These are phyloP conservation scores for Nasonovia ribisnigri DNA, from an alignment of 2,888 invertebrate genomes.

Conservation along the genomic window DNA sequence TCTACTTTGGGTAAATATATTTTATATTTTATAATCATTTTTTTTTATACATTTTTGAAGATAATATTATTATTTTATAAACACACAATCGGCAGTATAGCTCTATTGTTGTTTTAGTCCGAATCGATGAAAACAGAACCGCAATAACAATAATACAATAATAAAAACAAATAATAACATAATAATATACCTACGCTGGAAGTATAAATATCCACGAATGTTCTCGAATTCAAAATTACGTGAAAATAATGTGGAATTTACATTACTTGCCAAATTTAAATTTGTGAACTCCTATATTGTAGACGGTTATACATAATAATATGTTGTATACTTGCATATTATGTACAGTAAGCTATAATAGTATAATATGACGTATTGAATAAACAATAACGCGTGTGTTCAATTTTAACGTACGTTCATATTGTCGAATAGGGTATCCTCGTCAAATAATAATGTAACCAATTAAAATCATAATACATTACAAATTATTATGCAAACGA, in stretches of 20 bases:
- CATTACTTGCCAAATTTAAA: background rate
- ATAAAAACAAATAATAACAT: conserved; percentile 9
- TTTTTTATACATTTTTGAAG: background rate
- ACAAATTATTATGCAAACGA: background rate
- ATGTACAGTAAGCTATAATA: no score
- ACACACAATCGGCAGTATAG: background rate
- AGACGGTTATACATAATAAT: background rate
- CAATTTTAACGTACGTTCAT: background rate
- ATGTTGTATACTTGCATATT: no score
- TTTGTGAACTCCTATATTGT: background rate
- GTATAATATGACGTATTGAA: background rate
- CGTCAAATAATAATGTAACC: background rate
- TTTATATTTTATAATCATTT: background rate
- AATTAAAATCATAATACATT: background rate
- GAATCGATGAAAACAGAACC: background rate
- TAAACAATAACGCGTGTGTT: background rate
- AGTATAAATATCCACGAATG: background rate
- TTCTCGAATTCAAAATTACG: background rate
- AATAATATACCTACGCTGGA: background rate
- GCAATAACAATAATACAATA: background rate
- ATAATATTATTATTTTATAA: background rate
- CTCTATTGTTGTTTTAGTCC: background rate
- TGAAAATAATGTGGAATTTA: background rate
- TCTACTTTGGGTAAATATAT: background rate
- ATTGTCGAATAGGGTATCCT: background rate